phyloP scores from a whole-genome alignment of 2,113 vertebrate genomes.

The Mixornis gularis region DNA sequence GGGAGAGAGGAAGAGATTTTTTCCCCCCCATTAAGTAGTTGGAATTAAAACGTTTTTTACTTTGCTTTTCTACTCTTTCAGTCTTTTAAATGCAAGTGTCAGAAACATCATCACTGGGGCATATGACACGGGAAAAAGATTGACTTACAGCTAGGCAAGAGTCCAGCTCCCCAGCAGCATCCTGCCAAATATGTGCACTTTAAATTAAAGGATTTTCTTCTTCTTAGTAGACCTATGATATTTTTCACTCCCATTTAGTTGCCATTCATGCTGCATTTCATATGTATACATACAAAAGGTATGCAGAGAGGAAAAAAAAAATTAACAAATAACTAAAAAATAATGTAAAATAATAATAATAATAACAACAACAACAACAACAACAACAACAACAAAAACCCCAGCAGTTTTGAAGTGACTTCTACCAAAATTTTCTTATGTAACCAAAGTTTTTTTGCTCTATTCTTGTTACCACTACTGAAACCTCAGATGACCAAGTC shows the following conservation, averaged over 20 bases:
- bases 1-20: background rate
- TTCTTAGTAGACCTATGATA: background rate
- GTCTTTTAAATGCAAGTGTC: background rate
- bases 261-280: background rate
- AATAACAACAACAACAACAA: too few relatives aligned
- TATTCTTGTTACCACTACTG: background rate
- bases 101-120: background rate
- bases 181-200: background rate
- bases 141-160: background rate
- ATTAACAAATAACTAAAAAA: too few relatives aligned
- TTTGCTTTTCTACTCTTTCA: background rate
- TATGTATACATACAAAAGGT: fast-evolving
- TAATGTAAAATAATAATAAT: too few relatives aligned
- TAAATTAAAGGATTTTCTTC: background rate
- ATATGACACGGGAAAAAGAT: background rate
- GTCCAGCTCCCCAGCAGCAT: background rate
- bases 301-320: background rate
- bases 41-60: background rate
- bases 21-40: fast-evolving
- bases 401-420: background rate
- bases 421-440: background rate
- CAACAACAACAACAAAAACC: too few relatives aligned
- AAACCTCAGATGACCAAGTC: background rate
- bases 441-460: background rate
- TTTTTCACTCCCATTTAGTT: background rate